Evolutionary conservation across 2,888 invertebrate species (phyloP).

Genomic region (Drosophila meridionalis): DNA sequence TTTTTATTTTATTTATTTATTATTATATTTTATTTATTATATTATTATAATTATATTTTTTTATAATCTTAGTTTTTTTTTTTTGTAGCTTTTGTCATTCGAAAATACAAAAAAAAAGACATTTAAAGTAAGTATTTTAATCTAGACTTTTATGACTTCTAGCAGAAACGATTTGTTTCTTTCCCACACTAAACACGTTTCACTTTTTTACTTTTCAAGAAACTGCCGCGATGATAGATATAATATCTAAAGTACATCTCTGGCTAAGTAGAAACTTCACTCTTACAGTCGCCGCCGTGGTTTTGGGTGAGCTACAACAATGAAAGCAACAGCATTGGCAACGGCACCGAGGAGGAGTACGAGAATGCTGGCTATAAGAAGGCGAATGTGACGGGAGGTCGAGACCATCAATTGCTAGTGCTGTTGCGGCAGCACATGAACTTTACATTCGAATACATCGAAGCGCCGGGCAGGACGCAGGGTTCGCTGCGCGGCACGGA

Average conservation of each 20-base stretch:
- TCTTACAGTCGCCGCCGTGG: slow-evolving; percentile 89
- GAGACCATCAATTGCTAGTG: slow-evolving; percentile 89
- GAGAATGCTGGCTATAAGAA: slow-evolving; percentile 52
- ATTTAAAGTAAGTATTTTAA: neutral
- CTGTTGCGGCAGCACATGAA: slow-evolving; percentile 89
- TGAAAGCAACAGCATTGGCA: slow-evolving; percentile 85
- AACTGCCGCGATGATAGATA: neutral
- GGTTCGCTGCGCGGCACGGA: slow-evolving; percentile 86
- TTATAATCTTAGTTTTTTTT: no score
- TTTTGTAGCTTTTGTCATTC: no score
- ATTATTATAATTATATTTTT: no score
- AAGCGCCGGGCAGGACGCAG: slow-evolving; percentile 90
- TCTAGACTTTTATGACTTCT: neutral
- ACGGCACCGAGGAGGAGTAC: slow-evolving; percentile 79
- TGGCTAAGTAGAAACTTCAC: neutral
- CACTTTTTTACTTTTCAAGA: neutral
- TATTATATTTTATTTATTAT: no score
- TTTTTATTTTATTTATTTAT: neutral
- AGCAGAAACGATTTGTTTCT: neutral
- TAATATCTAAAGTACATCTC: neutral
- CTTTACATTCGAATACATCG: slow-evolving; percentile 90
- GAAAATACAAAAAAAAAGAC: neutral
- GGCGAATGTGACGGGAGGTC: slow-evolving; percentile 88
- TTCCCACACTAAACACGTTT: slow-evolving; percentile 4
- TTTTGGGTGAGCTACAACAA: slow-evolving; percentile 89